Base-by-base conservation (phyloP, 2,113 vertebrate species). In the Athene noctua region DNA sequence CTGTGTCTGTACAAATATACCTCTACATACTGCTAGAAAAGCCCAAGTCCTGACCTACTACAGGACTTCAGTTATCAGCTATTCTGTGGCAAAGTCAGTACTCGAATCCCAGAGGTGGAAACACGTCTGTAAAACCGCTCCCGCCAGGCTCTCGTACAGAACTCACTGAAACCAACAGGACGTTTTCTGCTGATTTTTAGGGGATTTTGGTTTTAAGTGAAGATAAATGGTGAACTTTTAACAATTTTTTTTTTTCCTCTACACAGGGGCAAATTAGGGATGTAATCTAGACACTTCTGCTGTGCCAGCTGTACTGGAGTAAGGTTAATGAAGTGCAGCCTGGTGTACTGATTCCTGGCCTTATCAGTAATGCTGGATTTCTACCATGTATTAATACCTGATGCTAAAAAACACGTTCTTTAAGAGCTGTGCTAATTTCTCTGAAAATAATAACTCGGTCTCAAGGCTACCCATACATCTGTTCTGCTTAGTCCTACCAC, bases 111-210 rank as follows among this genome's bases (percentile, higher is more conserved):
- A 8, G 42, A 49, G 23, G 20, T 17, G 9, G 34, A 83, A 55
- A 30, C 10, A n/a, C 0, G 3, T 19, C 6, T 14, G 34, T 38
- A 40, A 42, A 51, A 58, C 29, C 4, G 0, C 32, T 59, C 75
- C 66, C 38, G 16, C 29, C 15, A 49, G 38, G 25, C 47, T 47
- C 44, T 20, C 7, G 7, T 9, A 7, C 5, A 65, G 46, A 57
- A 63, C 26, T 81, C 34, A 29, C 42, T 15, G 14, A 62, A 61
- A 59, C 20, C 51, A 49, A 9, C 44, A 51, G 17, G 20, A 47
- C 13, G 27, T 22, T 42, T 77, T 77, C 46, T 1, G 7, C 14
- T 49, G 58, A 54, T 54, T 81, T 75, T 75, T 47, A 59, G 57
- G 38, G 42, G 23, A 46, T 47, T 81, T 81, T 5, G 18, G 15